A percentile compares a stretch with the other conserved stretches of the same genome.
phyloP scores from a whole-genome alignment of 2,113 vertebrate genomes.

The Anguilla rostrata region DNA sequence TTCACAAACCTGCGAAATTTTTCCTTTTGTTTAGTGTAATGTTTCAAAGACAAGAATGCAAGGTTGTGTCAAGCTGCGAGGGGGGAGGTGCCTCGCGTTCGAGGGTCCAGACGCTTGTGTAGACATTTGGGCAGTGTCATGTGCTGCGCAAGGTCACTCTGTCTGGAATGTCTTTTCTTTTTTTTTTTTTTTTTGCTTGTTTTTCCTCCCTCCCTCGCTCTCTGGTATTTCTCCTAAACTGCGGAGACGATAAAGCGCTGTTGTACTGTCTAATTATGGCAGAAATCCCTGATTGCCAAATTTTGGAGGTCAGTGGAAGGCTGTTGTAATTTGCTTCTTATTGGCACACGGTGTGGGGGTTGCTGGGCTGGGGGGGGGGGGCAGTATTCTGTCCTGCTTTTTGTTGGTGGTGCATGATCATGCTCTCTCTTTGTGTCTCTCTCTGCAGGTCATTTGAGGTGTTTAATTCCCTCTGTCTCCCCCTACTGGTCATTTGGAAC shows the following conservation, averaged over 20 bases:
- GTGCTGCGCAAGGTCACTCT: neutral
- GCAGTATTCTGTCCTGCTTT: neutral
- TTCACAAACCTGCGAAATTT: no score
- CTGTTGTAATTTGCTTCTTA: neutral
- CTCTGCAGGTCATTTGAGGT: neutral
- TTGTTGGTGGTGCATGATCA: neutral
- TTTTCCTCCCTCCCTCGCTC: neutral
- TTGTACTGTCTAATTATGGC: constrained; percentile 4
- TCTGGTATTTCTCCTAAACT: neutral
- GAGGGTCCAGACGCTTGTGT: neutral
- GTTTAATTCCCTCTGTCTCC: no score
- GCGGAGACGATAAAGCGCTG: neutral
- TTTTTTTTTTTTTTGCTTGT: neutral
- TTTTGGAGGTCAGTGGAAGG: neutral
- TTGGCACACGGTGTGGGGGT: neutral
- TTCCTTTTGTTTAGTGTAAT: neutral
- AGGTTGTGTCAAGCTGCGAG: neutral
- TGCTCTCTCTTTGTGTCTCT: neutral
- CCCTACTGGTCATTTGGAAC: constrained; percentile 89
- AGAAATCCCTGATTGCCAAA: neutral
- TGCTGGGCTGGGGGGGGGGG: neutral
- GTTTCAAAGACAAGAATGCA: neutral
- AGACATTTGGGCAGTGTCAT: neutral
- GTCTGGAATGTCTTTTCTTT: neutral
- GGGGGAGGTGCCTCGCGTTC: no score